These are phyloP conservation scores for Corythornis leucogaster DNA, from an alignment of 2,797 vertebrate genomes.

Conservation along the genomic window DNA sequence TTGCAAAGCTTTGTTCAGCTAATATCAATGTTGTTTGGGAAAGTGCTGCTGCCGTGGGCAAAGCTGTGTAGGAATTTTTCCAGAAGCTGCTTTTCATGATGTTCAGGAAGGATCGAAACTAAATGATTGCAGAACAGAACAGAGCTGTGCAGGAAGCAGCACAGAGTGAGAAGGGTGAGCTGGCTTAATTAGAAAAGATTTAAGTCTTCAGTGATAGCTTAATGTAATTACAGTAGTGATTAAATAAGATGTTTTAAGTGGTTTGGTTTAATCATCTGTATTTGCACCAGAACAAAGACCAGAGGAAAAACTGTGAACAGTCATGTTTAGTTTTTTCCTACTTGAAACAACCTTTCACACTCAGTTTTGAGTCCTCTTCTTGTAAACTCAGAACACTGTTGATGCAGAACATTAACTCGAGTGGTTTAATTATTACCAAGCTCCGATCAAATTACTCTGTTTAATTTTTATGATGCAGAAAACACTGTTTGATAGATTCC, in stretches of 20 bases:
- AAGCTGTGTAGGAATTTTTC: not conserved
- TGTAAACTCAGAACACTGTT: not conserved
- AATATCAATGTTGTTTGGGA: not conserved
- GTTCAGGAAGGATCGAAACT: not conserved
- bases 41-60: not conserved
- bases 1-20: not conserved
- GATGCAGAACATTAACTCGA: constrained; percentile 24
- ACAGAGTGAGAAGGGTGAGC: not conserved
- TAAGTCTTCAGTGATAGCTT: not conserved
- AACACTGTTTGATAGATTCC: not conserved
- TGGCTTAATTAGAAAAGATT: not conserved
- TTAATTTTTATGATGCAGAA: constrained; percentile 28
- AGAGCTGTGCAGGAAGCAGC: not conserved
- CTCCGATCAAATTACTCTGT: not conserved
- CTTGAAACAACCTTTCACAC: not conserved
- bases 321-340: not conserved
- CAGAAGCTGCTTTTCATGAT: not conserved
- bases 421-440: not conserved
- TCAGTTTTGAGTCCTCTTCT: not conserved
- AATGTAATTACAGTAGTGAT: not conserved
- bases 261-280: not conserved
- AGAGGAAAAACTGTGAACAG: not conserved
- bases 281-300: not conserved
- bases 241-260: not conserved
- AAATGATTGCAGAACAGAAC: not conserved